Evolutionary conservation across 2,797 vertebrate species (phyloP).

Genomic region (Acrossocheilus wenchowensis): DNA sequence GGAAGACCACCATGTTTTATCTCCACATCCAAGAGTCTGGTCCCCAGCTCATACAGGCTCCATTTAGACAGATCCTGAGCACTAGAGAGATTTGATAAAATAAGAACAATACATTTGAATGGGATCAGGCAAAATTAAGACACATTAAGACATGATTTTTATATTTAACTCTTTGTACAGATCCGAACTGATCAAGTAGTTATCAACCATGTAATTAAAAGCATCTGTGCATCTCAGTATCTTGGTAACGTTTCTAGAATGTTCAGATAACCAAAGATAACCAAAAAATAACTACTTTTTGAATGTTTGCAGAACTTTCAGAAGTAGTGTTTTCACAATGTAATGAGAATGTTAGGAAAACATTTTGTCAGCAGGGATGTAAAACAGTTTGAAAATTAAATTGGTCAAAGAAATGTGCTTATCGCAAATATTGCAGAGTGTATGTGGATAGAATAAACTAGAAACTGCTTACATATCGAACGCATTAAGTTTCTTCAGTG

Average conservation of each 20-base stretch:
- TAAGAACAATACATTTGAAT: background rate
- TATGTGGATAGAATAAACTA: background rate
- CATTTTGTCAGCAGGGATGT: background rate
- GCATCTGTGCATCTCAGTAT: background rate
- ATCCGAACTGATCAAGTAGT: background rate
- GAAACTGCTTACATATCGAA: constrained; percentile 86
- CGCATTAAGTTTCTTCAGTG: constrained; percentile 82
- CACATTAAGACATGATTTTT: background rate
- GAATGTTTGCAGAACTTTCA: background rate
- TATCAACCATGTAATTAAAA: background rate
- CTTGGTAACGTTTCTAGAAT: background rate
- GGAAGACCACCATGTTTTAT: constrained; percentile 70
- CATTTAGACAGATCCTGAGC: constrained; percentile 86
- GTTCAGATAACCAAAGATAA: background rate
- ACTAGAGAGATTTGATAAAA: constrained; percentile 67
- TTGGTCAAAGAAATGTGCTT: background rate
- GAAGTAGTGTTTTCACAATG: background rate
- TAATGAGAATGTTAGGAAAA: background rate
- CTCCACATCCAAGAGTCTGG: constrained; percentile 77
- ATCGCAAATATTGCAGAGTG: background rate
- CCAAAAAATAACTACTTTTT: background rate
- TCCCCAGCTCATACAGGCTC: constrained; percentile 81
- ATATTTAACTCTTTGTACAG: background rate
- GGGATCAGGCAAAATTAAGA: background rate
- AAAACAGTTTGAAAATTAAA: background rate